Evolutionary conservation across 2,797 vertebrate species (phyloP).

Genomic region (Clamator glandarius): DNA sequence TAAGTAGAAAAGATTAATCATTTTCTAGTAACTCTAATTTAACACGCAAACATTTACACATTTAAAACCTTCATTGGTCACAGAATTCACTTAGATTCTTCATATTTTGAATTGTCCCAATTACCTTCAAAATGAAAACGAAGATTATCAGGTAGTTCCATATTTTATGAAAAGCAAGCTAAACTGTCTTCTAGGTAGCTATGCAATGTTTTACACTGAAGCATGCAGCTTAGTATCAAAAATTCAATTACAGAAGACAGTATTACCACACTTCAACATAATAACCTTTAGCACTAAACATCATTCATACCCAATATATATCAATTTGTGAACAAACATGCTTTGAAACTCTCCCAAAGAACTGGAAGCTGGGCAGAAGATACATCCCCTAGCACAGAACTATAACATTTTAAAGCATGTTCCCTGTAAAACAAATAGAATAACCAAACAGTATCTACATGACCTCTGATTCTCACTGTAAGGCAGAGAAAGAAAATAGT

Average conservation of each 20-base stretch:
- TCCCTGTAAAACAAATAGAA: slow-evolving; percentile 8
- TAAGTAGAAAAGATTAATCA: background rate
- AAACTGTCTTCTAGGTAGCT: background rate
- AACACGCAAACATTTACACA: background rate
- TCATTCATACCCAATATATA: background rate
- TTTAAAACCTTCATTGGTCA: background rate
- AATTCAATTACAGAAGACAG: background rate
- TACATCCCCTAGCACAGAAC: slow-evolving; percentile 24
- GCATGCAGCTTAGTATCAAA: background rate
- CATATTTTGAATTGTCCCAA: background rate
- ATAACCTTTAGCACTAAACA: background rate
- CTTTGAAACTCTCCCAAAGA: slow-evolving; percentile 30
- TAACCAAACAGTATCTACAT: background rate
- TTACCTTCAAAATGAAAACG: background rate
- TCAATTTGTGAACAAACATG: slow-evolving; percentile 22
- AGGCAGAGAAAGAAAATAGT: background rate
- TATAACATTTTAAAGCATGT: slow-evolving; percentile 19
- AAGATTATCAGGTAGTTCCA: background rate
- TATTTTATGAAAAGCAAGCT: background rate
- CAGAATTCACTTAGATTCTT: background rate
- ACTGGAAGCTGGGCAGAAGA: background rate
- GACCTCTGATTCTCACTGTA: background rate
- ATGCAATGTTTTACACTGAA: background rate
- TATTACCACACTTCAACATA: background rate
- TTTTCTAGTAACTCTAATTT: background rate